phyloP scores from a whole-genome alignment of 2,888 invertebrate genomes.

The Lampropteryx suffumata region DNA sequence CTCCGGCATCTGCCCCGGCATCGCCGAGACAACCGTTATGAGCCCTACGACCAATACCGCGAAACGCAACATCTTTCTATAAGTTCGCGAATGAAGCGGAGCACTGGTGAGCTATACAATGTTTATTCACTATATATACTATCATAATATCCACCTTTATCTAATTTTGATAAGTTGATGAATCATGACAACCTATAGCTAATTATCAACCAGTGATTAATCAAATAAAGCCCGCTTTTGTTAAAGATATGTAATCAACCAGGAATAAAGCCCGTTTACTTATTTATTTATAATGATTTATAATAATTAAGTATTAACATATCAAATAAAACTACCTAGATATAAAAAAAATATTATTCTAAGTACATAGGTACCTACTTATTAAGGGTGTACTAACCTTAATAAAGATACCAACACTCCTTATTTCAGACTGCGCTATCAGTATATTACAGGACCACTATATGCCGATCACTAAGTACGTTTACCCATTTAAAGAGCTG shows the following conservation, averaged over 20 bases:
- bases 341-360: no score
- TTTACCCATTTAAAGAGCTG: no score
- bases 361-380: no score
- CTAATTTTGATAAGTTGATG: neutral
- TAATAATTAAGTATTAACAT: no score
- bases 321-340: no score
- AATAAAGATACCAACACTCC: no score
- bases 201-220: constrained; percentile 8
- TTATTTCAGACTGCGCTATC: no score
- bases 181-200: neutral
- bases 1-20: constrained; percentile 50
- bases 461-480: no score
- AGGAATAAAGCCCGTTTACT: neutral
- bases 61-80: constrained; percentile 33
- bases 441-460: no score
- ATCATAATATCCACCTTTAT: neutral
- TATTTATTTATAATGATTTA: neutral
- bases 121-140: constrained; percentile 21
- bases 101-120: constrained; percentile 17
- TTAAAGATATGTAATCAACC: neutral
- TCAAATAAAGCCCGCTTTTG: constrained; percentile 1
- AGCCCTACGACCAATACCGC: constrained; percentile 40
- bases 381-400: no score
- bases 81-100: constrained; percentile 4
- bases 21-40: constrained; percentile 41